Base-by-base conservation (phyloP, 1,140 invertebrate species). In the Atopsyche davidsoni region DNA sequence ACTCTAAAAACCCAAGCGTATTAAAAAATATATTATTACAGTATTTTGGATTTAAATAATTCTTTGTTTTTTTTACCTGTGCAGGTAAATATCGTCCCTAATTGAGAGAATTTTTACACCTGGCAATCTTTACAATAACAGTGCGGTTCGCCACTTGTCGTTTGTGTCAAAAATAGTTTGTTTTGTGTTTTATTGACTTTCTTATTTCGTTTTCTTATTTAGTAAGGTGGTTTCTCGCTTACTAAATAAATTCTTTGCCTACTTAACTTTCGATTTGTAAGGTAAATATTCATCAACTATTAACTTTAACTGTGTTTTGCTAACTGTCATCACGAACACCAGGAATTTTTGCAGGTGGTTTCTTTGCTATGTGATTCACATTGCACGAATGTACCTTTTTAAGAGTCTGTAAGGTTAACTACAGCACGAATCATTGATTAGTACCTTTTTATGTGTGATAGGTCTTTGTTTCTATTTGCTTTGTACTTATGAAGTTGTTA, bases 141-240 rank as follows among this genome's bases (percentile, higher is more conserved):
- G 50, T 52, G 40, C 50, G 24, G 36, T 28, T 41, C 34, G 43
- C 45, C 43, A 52, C 50, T 44, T 52, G 50, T 31, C 32, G 35
- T 35, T 46, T 51, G 51, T 47, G 55, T 57, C 55, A 57, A 57
- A 57, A 53, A 31, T 51, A 53, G 42, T 57, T 57, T 57, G 48
- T 51, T 44, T 51, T 51, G 32, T 50, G 40, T 44, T 51, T 51
- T 51, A 51, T 51, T 51, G 41, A 51, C 48, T 43, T 45, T 44
- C 10, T 24, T 51, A 22, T 51, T 17, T 32, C 13, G 23, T n/a
- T 7, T 32, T 48, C 2, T 24, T 6, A 18, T 46, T 46, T 46
- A 38, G 21, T 24, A 3, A 17, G 39, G 14, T 46, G 10, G 19
- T 25, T 17, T 38, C 11, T n/a, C n/a, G n/a, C n/a, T n/a, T n/a